phyloP scores from a whole-genome alignment of 2,888 invertebrate genomes.

The Plagiodera versicolora region DNA sequence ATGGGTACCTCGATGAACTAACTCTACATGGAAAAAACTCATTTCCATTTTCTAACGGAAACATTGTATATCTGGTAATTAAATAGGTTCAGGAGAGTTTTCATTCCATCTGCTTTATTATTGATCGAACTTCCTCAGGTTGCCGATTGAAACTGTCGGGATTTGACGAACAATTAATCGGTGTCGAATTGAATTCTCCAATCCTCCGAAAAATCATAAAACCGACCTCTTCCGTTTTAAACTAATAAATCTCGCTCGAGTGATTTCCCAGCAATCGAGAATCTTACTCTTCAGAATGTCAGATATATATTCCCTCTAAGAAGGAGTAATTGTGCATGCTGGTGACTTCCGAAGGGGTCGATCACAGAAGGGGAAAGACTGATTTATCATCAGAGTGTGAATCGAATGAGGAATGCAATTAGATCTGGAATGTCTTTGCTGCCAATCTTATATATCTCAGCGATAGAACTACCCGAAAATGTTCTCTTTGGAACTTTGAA shows the following conservation, averaged over 20 bases:
- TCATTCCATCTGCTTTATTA: no score
- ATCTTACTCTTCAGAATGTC: constrained; percentile 34
- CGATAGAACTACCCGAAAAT: background rate
- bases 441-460: constrained; percentile 41
- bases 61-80: no score
- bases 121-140: no score
- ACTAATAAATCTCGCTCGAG: constrained; percentile 34
- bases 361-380: constrained; percentile 39
- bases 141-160: no score
- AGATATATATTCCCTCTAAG: constrained; percentile 34
- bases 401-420: constrained; percentile 52
- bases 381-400: constrained; percentile 48
- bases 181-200: no score
- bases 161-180: no score
- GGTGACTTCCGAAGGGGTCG: constrained; percentile 39
- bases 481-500: background rate
- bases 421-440: constrained; percentile 49
- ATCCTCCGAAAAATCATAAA: no score
- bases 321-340: constrained; percentile 45
- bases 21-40: no score
- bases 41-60: no score
- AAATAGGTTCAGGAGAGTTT: no score
- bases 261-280: constrained; percentile 39
- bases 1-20: no score
- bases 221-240: constrained; percentile 3